Percentiles rank a stretch among this genome's conserved stretches.
Conservation (phyloP, 2,888 invertebrate species). For the Cephalotes varians region DNA sequence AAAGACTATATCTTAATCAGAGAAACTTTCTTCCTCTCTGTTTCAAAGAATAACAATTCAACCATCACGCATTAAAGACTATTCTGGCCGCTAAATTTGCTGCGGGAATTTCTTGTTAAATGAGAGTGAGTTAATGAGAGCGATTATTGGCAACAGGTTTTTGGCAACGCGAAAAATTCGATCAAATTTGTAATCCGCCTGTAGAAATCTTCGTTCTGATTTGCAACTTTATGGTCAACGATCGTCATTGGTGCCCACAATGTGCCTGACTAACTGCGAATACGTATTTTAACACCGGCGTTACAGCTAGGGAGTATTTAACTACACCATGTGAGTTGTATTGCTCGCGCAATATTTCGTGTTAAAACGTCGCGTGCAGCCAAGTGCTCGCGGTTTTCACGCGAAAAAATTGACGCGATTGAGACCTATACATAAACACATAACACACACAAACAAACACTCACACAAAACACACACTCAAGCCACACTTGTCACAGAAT, state of each 20-base stretch:
- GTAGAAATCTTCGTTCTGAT: slow-evolving; percentile 17
- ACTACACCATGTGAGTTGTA: not conserved
- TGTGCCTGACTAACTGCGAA: slow-evolving; percentile 42
- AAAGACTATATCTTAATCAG: not conserved
- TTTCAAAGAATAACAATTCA: not conserved
- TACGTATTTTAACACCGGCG: slow-evolving; percentile 23
- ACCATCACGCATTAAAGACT: slow-evolving; percentile 23
- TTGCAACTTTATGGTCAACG: slow-evolving; percentile 32
- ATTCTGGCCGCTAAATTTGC: not conserved
- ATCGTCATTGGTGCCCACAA: slow-evolving; percentile 25
- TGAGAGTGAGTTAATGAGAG: slow-evolving; percentile 56
- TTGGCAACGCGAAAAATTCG: slow-evolving; percentile 26
- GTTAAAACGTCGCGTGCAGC: slow-evolving; percentile 36
- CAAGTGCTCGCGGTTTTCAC: slow-evolving; percentile 39
- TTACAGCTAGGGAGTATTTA: not conserved
- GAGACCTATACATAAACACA: not conserved
- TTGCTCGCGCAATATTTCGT: slow-evolving; percentile 18
- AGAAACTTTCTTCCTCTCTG: not conserved
- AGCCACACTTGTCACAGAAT: slow-evolving; percentile 2
- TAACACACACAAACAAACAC: not conserved
- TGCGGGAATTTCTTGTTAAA: slow-evolving; percentile 13
- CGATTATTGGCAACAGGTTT: slow-evolving; percentile 71
- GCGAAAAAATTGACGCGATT: slow-evolving; percentile 37
- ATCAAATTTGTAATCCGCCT: slow-evolving; percentile 43
- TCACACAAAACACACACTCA: not conserved